Conservation (phyloP, 1,140 invertebrate species). For the Neodiprion lecontei region DNA sequence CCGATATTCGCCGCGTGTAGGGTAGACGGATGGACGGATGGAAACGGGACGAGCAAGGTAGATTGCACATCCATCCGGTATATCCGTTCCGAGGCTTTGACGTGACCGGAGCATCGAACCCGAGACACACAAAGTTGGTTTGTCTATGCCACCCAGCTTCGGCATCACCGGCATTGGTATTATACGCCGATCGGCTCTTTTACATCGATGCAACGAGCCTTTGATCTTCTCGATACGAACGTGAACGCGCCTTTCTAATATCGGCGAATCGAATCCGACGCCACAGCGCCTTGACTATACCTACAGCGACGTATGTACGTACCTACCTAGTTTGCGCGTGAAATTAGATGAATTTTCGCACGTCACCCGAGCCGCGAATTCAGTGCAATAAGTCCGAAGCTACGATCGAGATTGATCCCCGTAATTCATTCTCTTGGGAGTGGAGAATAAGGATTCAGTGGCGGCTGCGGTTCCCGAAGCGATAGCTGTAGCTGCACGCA, state of each 20-base stretch:
- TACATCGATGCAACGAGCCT: conserved; percentile 35
- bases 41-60: no score
- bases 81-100: background rate
- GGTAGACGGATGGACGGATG: no score
- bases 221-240: conserved; percentile 19
- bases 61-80: no score
- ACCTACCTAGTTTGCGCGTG: background rate
- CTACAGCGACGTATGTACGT: background rate
- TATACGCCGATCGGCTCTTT: conserved; percentile 29
- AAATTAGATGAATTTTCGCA: background rate
- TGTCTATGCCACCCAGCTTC: conserved; percentile 27
- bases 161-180: background rate
- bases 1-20: no score
- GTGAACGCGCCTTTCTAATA: conserved; percentile 26
- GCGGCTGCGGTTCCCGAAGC: background rate
- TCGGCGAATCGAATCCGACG: conserved; percentile 35
- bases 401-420: no score
- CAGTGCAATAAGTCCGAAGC: background rate
- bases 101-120: background rate
- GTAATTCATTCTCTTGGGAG: no score
- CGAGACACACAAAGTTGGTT: conserved; percentile 11
- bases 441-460: background rate
- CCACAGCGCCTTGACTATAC: background rate
- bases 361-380: background rate
- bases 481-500: background rate